Conservation (phyloP, 1,140 invertebrate genomes). For the Formica selysi region DNA sequence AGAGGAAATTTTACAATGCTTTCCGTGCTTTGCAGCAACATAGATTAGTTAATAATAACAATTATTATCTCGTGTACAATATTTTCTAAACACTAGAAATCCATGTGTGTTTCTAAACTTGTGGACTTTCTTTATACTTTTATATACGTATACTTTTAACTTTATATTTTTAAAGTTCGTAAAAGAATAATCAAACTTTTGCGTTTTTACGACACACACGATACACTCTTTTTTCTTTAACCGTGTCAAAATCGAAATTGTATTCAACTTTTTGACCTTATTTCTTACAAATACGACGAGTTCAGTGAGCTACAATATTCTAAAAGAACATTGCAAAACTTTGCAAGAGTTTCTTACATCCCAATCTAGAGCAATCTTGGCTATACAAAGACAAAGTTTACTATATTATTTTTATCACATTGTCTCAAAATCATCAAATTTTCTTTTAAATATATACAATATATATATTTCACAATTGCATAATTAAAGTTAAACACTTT, state of each 20-base stretch:
- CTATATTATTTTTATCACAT: not conserved
- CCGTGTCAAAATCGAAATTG: conserved; percentile 6
- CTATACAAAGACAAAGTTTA: not conserved
- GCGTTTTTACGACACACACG: not conserved
- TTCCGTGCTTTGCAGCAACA: not conserved
- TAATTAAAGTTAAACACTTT: not conserved
- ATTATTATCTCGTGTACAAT: not conserved
- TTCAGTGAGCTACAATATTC: not conserved
- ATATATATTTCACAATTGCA: not conserved
- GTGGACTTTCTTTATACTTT: not conserved
- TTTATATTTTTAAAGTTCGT: not conserved
- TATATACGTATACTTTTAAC: not conserved
- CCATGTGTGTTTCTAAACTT: not conserved
- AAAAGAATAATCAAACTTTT: conserved; percentile 22
- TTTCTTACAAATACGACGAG: conserved; percentile 1
- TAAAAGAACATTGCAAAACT: not conserved
- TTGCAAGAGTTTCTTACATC: not conserved
- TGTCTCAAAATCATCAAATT: not conserved
- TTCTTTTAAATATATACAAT: not conserved
- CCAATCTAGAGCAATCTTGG: conserved; percentile 21
- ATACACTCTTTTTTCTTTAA: not conserved
- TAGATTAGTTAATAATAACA: not conserved
- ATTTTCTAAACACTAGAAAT: not conserved
- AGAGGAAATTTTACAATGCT: not conserved
- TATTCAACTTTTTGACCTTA: conserved; percentile 15